Conservation (phyloP, 2,888 invertebrate genomes). For the Mellilla xanthometata region DNA sequence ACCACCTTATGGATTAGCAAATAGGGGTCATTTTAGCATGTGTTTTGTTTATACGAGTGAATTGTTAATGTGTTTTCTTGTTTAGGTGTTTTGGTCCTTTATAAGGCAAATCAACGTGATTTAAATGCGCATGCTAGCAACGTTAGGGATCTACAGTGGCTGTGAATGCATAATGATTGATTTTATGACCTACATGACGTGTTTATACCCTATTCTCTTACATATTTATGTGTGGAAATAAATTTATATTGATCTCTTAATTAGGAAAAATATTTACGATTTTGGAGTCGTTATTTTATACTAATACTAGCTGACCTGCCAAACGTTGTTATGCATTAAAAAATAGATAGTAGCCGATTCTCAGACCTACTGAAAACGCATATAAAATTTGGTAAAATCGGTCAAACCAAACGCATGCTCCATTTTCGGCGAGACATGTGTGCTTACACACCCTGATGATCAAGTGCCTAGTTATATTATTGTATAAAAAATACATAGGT, state of each 20-base stretch:
- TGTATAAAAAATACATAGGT: too few species aligned
- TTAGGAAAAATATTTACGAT: neutral
- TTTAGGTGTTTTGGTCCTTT: conserved; percentile 51
- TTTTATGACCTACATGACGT: conserved; percentile 28
- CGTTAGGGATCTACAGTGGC: conserved; percentile 13
- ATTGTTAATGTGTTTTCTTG: conserved; percentile 2
- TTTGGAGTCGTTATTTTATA: too few species aligned
- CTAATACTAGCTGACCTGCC: too few species aligned
- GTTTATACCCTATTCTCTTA: conserved; percentile 22
- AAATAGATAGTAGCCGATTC: too few species aligned
- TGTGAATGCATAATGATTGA: conserved; percentile 31
- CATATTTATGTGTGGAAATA: conserved; percentile 6
- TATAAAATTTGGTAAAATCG: too few species aligned
- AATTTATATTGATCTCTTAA: neutral
- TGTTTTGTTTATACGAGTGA: neutral
- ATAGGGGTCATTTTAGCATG: conserved; percentile 2
- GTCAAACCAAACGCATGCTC: too few species aligned
- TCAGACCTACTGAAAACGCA: too few species aligned
- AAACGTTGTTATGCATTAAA: too few species aligned
- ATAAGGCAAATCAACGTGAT: conserved; percentile 61
- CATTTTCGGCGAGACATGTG: too few species aligned
- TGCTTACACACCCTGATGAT: too few species aligned
- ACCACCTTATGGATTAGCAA: neutral
- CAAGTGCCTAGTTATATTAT: too few species aligned
- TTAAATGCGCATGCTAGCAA: conserved; percentile 39